Conservation (phyloP, 2,797 vertebrate species). For the Peromyscus eremicus region DNA sequence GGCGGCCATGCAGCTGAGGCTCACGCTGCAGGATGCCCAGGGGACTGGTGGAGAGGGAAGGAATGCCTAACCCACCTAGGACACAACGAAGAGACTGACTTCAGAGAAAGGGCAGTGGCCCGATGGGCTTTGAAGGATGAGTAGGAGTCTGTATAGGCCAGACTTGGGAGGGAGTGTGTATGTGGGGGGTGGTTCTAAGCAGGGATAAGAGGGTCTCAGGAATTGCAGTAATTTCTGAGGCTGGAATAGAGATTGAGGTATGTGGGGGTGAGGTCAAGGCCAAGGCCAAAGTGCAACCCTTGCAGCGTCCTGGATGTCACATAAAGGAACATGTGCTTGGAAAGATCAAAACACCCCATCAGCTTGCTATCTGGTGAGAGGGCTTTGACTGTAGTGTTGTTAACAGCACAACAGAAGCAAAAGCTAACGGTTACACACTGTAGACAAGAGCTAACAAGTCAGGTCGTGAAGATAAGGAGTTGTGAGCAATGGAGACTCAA, state of each 20-base stretch:
- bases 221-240: background rate
- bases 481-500: background rate
- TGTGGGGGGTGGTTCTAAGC: background rate
- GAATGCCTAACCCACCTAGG: background rate
- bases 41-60: too few species aligned
- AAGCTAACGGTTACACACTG: background rate
- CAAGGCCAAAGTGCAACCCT: background rate
- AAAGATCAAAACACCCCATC: background rate
- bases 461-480: background rate
- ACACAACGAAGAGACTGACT: background rate
- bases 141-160: background rate
- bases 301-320: background rate
- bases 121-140: background rate
- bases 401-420: background rate
- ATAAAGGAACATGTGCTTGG: background rate
- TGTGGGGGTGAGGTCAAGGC: background rate
- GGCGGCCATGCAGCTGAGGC: background rate
- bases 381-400: background rate
- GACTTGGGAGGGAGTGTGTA: background rate
- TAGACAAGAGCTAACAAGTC: too few species aligned
- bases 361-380: background rate
- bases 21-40: background rate
- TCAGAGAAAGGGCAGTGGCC: background rate
- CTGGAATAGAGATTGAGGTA: background rate
- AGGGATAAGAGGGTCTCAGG: background rate